Conservation (phyloP, 2,797 vertebrate species). For the Falco cherrug region DNA sequence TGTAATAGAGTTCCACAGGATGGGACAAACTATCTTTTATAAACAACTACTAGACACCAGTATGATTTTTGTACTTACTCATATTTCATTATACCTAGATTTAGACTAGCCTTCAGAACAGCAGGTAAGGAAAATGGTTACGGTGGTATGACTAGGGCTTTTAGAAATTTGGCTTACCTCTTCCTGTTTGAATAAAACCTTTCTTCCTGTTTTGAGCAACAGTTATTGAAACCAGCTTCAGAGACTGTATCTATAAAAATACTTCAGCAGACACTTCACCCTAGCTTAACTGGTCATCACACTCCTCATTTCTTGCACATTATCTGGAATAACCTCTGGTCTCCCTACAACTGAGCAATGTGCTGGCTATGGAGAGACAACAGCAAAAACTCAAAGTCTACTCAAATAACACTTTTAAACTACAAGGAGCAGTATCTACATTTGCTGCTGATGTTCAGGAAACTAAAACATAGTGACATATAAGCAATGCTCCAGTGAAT, state of each 20-base stretch:
- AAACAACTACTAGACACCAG: not conserved
- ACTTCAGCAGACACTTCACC: not conserved
- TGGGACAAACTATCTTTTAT: not conserved
- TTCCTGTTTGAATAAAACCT: conserved; percentile 5
- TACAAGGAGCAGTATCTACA: not conserved
- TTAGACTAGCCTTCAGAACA: not conserved
- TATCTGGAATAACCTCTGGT: not conserved
- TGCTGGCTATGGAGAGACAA: not conserved
- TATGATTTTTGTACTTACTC: not conserved
- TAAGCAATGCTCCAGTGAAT: not conserved
- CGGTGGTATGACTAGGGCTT: not conserved
- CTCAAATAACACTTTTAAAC: not conserved
- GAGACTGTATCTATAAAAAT: not conserved
- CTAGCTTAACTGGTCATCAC: not conserved
- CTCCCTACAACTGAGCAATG: not conserved
- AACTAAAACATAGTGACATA: not conserved
- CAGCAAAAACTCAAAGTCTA: not conserved
- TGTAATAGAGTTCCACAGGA: not conserved
- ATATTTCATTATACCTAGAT: not conserved
- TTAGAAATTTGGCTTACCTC: conserved; percentile 6
- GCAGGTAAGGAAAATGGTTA: not conserved
- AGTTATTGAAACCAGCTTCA: not conserved
- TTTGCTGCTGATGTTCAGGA: not conserved
- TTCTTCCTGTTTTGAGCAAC: conserved; percentile 1
- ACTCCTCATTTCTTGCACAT: not conserved